Conservation (phyloP, 2,797 vertebrate species). For the Varecia variegata region DNA sequence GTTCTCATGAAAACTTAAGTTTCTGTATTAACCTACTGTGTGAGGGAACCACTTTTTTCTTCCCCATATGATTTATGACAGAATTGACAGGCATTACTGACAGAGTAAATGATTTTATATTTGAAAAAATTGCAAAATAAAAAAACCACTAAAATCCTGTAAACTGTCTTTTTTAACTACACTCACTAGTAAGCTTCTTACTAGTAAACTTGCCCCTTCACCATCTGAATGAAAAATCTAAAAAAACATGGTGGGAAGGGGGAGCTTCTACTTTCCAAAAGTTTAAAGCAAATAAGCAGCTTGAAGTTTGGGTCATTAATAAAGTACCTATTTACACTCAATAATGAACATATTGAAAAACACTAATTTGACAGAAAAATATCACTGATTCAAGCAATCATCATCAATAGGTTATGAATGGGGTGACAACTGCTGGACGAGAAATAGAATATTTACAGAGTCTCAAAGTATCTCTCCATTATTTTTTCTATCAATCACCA, state of each 20-base stretch:
- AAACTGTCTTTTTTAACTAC: background rate
- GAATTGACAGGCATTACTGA: background rate
- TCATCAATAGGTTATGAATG: background rate
- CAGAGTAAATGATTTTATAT: background rate
- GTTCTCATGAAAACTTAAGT: background rate
- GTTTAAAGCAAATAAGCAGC: background rate
- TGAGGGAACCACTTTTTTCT: background rate
- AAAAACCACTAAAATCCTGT: background rate
- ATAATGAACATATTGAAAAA: background rate
- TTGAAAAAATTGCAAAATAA: background rate
- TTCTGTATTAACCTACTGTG: background rate
- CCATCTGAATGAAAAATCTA: background rate
- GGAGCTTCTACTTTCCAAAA: background rate
- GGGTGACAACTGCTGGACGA: background rate
- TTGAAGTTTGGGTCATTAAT: background rate
- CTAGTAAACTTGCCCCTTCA: too few species aligned
- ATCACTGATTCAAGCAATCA: background rate
- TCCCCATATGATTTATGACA: background rate
- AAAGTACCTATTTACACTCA: background rate
- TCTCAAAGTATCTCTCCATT: background rate
- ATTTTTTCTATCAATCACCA: background rate
- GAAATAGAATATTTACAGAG: background rate
- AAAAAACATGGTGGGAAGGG: background rate
- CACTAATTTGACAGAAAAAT: background rate
- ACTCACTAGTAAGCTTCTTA: background rate